These are phyloP conservation scores for Neosilurus mollespiculum DNA, from an alignment of 2,797 vertebrate genomes.

Conservation along the genomic window DNA sequence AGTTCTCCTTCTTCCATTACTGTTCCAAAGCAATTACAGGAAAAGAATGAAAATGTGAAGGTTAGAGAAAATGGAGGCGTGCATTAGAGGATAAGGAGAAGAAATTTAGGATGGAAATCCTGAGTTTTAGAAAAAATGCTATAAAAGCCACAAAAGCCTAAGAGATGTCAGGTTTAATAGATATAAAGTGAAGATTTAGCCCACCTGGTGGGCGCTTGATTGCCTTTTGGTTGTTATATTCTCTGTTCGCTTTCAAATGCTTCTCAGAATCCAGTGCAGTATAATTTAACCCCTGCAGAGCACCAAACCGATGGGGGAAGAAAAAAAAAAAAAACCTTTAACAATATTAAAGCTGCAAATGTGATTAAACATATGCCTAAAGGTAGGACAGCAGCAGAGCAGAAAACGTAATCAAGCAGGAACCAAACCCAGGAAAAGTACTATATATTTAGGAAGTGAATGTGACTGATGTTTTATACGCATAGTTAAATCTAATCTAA, in stretches of 20 bases:
- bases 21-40: constrained; percentile 15
- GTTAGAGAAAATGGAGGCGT: constrained; percentile 44
- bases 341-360: constrained; percentile 2
- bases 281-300: constrained; percentile 24
- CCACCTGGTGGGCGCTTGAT: constrained; percentile 19
- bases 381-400: neutral
- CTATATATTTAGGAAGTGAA: neutral
- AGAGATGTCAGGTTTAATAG: constrained; percentile 26
- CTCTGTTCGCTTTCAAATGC: neutral
- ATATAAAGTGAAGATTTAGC: constrained; percentile 6
- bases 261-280: constrained; percentile 22
- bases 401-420: constrained; percentile 11
- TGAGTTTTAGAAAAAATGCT: constrained; percentile 19
- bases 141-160: constrained; percentile 18
- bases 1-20: constrained; percentile 30
- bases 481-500: neutral
- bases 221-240: constrained; percentile 31
- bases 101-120: constrained; percentile 20
- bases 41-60: constrained; percentile 34
- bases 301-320: neutral
- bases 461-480: neutral
- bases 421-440: neutral
- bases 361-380: constrained; percentile 28
- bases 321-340: neutral
- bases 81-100: constrained; percentile 21